Base-by-base conservation (phyloP, 2,797 vertebrate species). In the Bufotes viridis region DNA sequence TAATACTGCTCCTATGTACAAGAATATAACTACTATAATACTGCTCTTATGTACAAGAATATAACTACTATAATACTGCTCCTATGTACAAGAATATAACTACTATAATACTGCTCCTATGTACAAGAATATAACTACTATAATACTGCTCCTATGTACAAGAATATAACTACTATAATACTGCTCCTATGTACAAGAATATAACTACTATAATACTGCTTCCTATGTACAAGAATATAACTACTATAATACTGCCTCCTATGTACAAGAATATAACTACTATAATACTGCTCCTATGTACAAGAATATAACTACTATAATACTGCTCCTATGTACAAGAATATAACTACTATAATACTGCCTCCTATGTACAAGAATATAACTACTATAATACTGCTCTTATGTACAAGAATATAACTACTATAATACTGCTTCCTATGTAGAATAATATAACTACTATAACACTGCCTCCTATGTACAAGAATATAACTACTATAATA, bases 21-120 rank as follows among this genome's bases (percentile, higher is more conserved):
- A 60, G 17, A 20, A 60, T 60, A 20, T 60, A 60, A 60, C 58
- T 60, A 60, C 58, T 60, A 60, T 60, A 60, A 60, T 60, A 60
- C 58, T 60, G 17, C 58, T 57, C 58, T 17, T 60, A 60, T 60
- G 58, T 60, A 60, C 58, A 60, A 20, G 58, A 60, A 60, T 60
- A 60, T 60, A 60, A 18, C 58, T 60, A 20, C 17, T 60, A 60
- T 60, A 60, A 60, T 60, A 60, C 65, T 24, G 24, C 12, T 15
- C 65, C 65, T 69, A 69, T 69, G 4, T 69, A 69, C 24, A 69
- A 14, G 65, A 69, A 69, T 69, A 69, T 26, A 69, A 26, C 65
- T 69, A 26, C 65, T 69, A 69, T 69, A 69, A 69, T 69, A 69
- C 24, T 69, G 12, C 65, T 69, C 65, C 65, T 69, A 69, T 69